phyloP scores from a whole-genome alignment of 2,113 vertebrate genomes.

The Meleagris gallopavo region DNA sequence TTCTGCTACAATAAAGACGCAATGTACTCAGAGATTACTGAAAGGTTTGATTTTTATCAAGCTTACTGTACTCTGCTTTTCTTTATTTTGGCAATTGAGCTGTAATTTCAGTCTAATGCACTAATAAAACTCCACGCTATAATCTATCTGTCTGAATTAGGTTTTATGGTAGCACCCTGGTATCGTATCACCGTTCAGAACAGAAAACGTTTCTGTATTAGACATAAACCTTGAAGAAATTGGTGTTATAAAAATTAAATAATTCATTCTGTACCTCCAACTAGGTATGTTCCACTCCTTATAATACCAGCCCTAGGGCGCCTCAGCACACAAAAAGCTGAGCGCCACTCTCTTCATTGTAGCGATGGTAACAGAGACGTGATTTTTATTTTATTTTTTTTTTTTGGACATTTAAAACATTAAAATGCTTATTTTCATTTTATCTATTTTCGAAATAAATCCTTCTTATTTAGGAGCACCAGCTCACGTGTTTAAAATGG shows the following conservation, averaged over 20 bases:
- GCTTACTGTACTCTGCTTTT: neutral
- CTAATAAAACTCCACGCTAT: neutral
- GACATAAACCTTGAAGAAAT: neutral
- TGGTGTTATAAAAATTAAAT: neutral
- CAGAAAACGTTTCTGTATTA: neutral
- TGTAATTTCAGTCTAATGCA: neutral
- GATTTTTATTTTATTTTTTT: too few relatives aligned
- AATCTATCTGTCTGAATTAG: neutral
- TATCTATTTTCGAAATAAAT: neutral
- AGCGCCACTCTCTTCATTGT: neutral
- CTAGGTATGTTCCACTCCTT: neutral
- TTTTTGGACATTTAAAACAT: neutral
- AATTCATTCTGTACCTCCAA: neutral
- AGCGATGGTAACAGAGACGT: neutral
- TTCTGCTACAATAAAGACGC: neutral
- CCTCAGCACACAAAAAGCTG: neutral
- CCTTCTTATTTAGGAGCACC: neutral
- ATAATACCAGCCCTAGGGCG: neutral
- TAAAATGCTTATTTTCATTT: neutral
- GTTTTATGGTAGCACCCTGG: neutral
- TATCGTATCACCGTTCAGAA: neutral
- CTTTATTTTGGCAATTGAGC: neutral
- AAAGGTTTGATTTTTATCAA: neutral
- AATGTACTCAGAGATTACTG: neutral
- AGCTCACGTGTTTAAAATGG: neutral